phyloP scores from a whole-genome alignment of 2,888 invertebrate species.

The Heteromurus nitidus region DNA sequence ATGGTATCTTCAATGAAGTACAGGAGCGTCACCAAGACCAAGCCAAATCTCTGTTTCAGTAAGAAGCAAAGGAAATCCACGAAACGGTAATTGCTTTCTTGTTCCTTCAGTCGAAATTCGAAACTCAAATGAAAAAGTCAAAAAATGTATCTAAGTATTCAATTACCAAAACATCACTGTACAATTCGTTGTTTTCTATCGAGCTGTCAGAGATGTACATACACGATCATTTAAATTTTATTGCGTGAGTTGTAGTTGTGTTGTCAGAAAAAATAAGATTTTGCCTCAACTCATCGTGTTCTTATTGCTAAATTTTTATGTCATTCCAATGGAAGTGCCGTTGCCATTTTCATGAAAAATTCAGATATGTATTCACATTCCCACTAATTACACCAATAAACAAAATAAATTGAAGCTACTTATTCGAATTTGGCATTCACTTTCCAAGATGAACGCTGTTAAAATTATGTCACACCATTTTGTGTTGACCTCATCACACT shows the following conservation, averaged over 20 bases:
- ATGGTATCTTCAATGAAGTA: not conserved
- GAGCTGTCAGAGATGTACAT: no score
- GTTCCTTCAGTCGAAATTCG: no score
- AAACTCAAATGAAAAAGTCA: not conserved
- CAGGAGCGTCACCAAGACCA: no score
- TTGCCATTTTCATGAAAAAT: not conserved
- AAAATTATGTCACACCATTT: constrained; percentile 51
- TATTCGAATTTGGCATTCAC: constrained; percentile 4
- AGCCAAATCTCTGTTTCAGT: not conserved
- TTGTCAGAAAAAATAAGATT: no score
- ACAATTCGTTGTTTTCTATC: no score
- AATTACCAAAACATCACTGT: no score
- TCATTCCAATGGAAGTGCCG: no score
- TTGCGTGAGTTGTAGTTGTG: no score
- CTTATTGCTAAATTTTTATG: no score
- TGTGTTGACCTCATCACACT: constrained; percentile 25
- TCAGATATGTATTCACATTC: not conserved
- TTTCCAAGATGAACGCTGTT: constrained; percentile 6
- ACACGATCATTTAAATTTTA: no score
- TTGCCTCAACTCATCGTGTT: no score
- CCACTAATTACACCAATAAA: not conserved
- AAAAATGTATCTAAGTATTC: no score
- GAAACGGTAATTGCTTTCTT: not conserved
- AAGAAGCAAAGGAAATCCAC: not conserved
- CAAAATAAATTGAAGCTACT: not conserved